These are phyloP conservation scores for Tokudaia muenninki DNA, from an alignment of 2,797 vertebrate genomes.

Conservation along the genomic window DNA sequence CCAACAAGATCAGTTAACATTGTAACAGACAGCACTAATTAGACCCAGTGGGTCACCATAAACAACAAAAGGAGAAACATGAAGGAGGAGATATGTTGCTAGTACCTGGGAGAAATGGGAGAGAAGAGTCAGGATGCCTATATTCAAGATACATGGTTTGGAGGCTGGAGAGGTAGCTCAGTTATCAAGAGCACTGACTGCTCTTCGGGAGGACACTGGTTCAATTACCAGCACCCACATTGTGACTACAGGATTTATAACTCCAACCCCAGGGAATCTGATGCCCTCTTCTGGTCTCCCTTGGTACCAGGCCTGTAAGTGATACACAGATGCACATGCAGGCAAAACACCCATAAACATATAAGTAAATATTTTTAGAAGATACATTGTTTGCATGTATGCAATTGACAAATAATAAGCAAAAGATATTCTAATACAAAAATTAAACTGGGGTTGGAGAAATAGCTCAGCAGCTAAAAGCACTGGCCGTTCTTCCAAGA, in stretches of 20 bases:
- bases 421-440: neutral
- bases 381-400: neutral
- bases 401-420: neutral
- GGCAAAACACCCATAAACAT: neutral
- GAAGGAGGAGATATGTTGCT: neutral
- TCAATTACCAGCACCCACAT: neutral
- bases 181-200: neutral
- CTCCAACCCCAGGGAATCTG: neutral
- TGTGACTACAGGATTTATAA: neutral
- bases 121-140: neutral
- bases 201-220: neutral
- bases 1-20: neutral
- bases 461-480: neutral
- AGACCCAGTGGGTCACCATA: neutral
- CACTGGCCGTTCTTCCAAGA: neutral
- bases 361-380: neutral
- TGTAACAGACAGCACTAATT: neutral
- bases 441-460: neutral
- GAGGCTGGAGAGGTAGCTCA: neutral
- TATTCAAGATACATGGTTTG: neutral
- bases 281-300: neutral
- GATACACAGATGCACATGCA: neutral
- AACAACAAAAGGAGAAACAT: neutral
- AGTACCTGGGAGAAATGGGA: neutral
- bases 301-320: neutral